These are phyloP conservation scores for Amaurobius ferox DNA, from an alignment of 2,888 invertebrate genomes.

Conservation along the genomic window DNA sequence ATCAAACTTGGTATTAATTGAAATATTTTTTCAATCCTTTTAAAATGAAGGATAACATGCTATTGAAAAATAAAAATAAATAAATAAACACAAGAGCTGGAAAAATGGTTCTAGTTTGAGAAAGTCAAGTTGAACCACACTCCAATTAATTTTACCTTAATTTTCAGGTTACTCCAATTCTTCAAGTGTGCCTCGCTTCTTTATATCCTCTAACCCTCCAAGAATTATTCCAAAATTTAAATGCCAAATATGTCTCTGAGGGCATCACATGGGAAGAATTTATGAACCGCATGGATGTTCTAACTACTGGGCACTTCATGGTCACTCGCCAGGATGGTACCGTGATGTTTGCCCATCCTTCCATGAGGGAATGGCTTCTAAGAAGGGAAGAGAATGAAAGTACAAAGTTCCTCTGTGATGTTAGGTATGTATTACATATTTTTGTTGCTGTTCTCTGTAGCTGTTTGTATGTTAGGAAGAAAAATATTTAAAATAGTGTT, in stretches of 20 bases:
- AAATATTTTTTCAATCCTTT: no score
- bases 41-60: no score
- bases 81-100: no score
- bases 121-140: no score
- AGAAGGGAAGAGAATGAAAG: slow-evolving; percentile 84
- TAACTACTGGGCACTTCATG: slow-evolving; percentile 86
- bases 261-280: slow-evolving; percentile 94
- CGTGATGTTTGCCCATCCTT: slow-evolving; percentile 98
- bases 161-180: slow-evolving; percentile 84
- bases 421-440: slow-evolving; percentile 79
- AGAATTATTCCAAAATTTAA: slow-evolving; percentile 95
- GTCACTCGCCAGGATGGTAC: slow-evolving; percentile 94
- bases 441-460: no score
- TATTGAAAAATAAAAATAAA: no score
- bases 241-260: slow-evolving; percentile 87
- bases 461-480: no score
- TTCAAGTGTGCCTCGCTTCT: slow-evolving; percentile 93
- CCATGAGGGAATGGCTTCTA: slow-evolving; percentile 97
- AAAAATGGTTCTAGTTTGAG: no score
- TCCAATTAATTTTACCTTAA: no score
- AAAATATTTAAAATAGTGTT: no score
- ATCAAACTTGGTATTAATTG: no score
- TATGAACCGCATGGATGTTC: slow-evolving; percentile 88
- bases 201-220: slow-evolving; percentile 91
- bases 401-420: slow-evolving; percentile 94